Evolutionary conservation across 2,888 invertebrate genomes (phyloP).

Genomic region (Penaeus monodon): DNA sequence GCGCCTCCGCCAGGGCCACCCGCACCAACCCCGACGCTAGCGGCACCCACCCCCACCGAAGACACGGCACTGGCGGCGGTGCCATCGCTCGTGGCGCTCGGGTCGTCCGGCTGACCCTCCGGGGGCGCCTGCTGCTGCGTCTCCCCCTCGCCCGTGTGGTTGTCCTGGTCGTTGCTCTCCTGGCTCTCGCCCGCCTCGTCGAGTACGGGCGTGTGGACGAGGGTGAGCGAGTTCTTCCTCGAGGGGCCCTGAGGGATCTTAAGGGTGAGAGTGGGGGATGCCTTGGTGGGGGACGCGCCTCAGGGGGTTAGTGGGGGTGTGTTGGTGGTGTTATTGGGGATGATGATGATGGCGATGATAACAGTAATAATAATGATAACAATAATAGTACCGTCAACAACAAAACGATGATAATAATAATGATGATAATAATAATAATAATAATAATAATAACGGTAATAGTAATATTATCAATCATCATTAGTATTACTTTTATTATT

Average conservation of each 20-base stretch:
- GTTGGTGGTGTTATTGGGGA: too few species aligned
- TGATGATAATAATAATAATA: too few species aligned
- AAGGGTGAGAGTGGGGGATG: too few species aligned
- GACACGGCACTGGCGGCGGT: neutral
- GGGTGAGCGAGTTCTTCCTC: constrained; percentile 61
- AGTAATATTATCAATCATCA: too few species aligned
- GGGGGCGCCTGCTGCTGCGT: neutral
- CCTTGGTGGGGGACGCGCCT: too few species aligned
- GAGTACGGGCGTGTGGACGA: constrained; percentile 63
- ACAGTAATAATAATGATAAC: too few species aligned
- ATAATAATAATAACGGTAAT: too few species aligned
- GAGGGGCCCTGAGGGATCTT: constrained; percentile 52
- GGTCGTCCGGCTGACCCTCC: neutral
- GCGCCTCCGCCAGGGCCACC: neutral
- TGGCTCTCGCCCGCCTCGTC: constrained; percentile 64
- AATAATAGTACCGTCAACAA: too few species aligned
- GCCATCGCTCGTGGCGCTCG: neutral
- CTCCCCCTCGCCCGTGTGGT: neutral
- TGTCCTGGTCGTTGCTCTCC: constrained; percentile 59
- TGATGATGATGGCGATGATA: too few species aligned
- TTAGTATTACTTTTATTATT: too few species aligned
- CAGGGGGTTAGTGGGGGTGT: too few species aligned
- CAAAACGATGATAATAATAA: too few species aligned
- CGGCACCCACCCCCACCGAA: neutral
- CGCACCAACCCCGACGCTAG: neutral